These are phyloP conservation scores for Athalia rosae DNA, from an alignment of 2,888 invertebrate genomes.

Conservation along the genomic window DNA sequence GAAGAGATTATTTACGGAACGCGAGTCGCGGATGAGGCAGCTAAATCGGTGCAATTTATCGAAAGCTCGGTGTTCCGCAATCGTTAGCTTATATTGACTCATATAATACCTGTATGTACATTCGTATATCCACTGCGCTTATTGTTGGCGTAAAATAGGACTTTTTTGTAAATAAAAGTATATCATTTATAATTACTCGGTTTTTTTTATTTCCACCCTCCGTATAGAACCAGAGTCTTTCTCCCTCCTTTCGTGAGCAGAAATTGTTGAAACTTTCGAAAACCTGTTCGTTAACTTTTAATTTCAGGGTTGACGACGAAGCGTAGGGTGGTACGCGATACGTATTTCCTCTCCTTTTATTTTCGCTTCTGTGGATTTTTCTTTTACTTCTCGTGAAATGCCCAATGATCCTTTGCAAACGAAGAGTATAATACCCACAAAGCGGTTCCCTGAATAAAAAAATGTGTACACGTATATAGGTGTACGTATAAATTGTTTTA, in stretches of 20 bases:
- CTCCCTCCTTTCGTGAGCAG: conserved; percentile 3
- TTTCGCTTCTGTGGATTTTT: background rate
- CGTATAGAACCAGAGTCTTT: background rate
- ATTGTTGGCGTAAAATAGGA: conserved; percentile 13
- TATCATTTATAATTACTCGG: conserved; percentile 54
- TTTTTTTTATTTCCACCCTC: background rate
- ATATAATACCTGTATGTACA: no score
- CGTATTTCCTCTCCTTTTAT: conserved; percentile 8
- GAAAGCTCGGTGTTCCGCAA: no score
- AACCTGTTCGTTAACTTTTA: conserved; percentile 38
- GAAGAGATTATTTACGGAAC: no score
- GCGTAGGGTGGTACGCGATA: background rate
- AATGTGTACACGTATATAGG: background rate
- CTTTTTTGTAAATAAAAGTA: conserved; percentile 58
- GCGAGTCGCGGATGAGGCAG: no score
- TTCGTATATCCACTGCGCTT: background rate
- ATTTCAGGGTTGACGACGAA: background rate
- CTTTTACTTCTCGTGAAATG: background rate
- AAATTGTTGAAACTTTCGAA: conserved; percentile 11
- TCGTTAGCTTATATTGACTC: no score
- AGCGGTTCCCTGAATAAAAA: conserved; percentile 47
- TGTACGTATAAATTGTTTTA: conserved; percentile 47
- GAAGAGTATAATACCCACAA: conserved; percentile 42
- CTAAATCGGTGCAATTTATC: no score
- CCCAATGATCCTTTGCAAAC: conserved; percentile 46